Conservation (phyloP, 2,888 invertebrate species). For the Dascillus cervinus region DNA sequence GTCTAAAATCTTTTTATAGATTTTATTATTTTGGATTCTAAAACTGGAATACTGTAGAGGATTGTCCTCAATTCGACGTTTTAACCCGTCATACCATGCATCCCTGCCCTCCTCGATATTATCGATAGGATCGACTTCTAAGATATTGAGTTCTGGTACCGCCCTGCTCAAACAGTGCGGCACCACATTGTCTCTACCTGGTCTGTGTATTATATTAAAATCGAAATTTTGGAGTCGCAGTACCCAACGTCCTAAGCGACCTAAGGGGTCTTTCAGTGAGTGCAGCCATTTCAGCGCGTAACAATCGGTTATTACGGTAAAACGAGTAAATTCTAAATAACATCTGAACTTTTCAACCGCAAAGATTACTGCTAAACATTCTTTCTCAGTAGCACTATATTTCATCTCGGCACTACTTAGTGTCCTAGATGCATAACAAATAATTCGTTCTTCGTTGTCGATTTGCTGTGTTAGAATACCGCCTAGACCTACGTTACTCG, state of each 20-base stretch:
- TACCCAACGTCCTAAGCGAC: constrained; percentile 10
- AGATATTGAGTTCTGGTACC: too few species aligned
- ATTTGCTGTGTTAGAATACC: constrained; percentile 17
- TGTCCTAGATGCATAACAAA: constrained; percentile 23
- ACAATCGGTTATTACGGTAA: constrained; percentile 4
- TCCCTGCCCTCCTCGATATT: too few species aligned
- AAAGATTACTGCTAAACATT: constrained; percentile 21
- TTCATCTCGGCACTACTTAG: constrained; percentile 21
- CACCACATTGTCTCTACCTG: too few species aligned
- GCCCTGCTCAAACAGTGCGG: too few species aligned
- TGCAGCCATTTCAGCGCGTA: constrained; percentile 12
- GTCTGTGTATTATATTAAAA: constrained; percentile 7
- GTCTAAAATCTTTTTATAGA: constrained; percentile 2
- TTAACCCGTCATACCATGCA: too few species aligned
- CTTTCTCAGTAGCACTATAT: constrained; percentile 20
- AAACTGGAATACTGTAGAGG: constrained; percentile 3
- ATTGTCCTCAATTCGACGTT: too few species aligned
- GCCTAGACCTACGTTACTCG: constrained; percentile 16
- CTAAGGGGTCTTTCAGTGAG: constrained; percentile 3
- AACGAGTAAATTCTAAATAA: constrained; percentile 8
- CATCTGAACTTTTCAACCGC: constrained; percentile 8
- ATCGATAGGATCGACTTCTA: too few species aligned
- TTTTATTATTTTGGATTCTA: constrained; percentile 2
- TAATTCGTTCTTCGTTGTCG: constrained; percentile 18
- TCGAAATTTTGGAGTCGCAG: constrained; percentile 14